Evolutionary conservation across 1,140 invertebrate genomes (phyloP).

Genomic region (Temnothorax longispinosus): DNA sequence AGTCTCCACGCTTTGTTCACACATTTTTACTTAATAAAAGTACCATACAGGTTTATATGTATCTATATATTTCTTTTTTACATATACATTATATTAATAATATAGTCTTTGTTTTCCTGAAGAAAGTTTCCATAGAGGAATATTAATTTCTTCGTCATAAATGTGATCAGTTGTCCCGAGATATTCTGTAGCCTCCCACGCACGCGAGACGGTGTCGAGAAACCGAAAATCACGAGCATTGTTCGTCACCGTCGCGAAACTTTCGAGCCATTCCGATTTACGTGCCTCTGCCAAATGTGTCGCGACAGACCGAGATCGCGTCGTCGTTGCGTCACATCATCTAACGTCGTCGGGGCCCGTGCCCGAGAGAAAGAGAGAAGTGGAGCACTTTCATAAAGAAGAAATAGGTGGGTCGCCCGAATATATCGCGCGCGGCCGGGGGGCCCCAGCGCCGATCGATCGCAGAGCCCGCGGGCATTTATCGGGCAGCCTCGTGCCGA

Average conservation of each 20-base stretch:
- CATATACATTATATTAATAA: not conserved
- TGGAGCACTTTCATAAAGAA: constrained; percentile 76
- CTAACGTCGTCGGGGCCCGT: constrained; percentile 57
- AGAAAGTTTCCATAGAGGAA: not conserved
- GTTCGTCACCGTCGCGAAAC: constrained; percentile 56
- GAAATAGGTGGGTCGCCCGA: constrained; percentile 64
- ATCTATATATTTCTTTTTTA: not conserved
- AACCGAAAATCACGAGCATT: not conserved
- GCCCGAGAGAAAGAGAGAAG: constrained; percentile 53
- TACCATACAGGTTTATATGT: not conserved
- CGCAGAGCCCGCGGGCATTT: constrained; percentile 44
- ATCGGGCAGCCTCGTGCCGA: constrained; percentile 21
- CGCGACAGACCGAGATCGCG: constrained; percentile 37
- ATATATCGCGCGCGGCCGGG: constrained; percentile 16
- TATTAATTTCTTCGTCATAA: not conserved
- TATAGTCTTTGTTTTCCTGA: not conserved
- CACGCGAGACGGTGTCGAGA: not conserved
- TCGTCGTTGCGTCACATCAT: constrained; percentile 63
- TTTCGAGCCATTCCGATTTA: constrained; percentile 62
- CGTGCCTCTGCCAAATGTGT: constrained; percentile 34
- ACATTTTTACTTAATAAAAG: not conserved
- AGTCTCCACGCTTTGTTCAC: not conserved
- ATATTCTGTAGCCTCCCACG: not conserved
- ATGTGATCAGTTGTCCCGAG: not conserved
- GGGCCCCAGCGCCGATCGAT: constrained; percentile 54